These are phyloP conservation scores for Rutpela maculata DNA, from an alignment of 2,888 invertebrate species.

Conservation along the genomic window DNA sequence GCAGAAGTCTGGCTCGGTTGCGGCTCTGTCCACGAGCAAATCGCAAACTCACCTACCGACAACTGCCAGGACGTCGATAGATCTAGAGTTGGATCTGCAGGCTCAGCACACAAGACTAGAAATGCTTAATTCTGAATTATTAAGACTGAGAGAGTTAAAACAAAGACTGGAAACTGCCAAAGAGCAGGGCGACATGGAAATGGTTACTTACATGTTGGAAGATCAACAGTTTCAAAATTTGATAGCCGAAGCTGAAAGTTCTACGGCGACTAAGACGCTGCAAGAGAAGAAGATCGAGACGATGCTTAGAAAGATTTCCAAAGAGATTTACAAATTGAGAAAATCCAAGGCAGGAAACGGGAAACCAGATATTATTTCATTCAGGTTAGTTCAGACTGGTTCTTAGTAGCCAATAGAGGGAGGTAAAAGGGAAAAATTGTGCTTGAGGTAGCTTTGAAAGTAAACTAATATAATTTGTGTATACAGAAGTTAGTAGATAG, in stretches of 20 bases:
- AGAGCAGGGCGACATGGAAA: slow-evolving; percentile 82
- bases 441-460: too few species aligned
- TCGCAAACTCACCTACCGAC: slow-evolving; percentile 76
- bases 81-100: slow-evolving; percentile 92
- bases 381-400: slow-evolving; percentile 82
- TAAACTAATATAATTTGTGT: too few species aligned
- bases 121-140: slow-evolving; percentile 89
- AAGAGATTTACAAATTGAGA: slow-evolving; percentile 93
- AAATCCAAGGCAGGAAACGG: slow-evolving; percentile 91
- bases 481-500: too few species aligned
- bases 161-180: slow-evolving; percentile 89
- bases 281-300: slow-evolving; percentile 85
- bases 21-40: slow-evolving; percentile 73
- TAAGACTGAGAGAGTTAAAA: slow-evolving; percentile 88
- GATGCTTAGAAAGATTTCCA: slow-evolving; percentile 87
- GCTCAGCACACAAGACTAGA: slow-evolving; percentile 92
- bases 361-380: slow-evolving; percentile 93
- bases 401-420: too few species aligned
- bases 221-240: slow-evolving; percentile 90
- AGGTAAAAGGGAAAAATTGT: too few species aligned
- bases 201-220: slow-evolving; percentile 90
- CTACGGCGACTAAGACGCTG: slow-evolving; percentile 75
- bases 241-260: slow-evolving; percentile 77
- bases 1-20: slow-evolving; percentile 76
- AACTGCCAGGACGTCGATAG: slow-evolving; percentile 89